Conservation (phyloP, 2,113 vertebrate genomes). For the Ascaphus truei region DNA sequence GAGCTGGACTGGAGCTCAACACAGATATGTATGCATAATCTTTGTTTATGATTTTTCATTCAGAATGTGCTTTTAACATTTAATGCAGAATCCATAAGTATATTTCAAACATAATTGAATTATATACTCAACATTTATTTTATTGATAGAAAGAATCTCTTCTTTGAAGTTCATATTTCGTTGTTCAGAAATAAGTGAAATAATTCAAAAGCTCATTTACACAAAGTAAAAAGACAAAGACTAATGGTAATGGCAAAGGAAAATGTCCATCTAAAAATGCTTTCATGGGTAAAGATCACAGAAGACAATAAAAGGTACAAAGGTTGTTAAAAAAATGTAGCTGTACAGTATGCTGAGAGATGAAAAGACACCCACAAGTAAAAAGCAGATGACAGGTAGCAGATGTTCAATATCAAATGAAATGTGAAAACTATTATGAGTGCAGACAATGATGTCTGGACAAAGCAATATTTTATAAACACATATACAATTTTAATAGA, state of each 20-base stretch:
- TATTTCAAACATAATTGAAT: too few relatives aligned
- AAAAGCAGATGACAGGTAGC: constrained; percentile 26
- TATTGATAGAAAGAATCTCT: too few relatives aligned
- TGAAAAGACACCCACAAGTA: constrained; percentile 21
- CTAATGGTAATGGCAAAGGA: constrained; percentile 19
- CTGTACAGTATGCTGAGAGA: constrained; percentile 7
- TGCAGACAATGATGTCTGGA: constrained; percentile 21
- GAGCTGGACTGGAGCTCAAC: neutral
- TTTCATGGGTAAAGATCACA: constrained; percentile 31
- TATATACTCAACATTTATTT: neutral
- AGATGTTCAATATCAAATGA: constrained; percentile 32
- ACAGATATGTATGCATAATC: neutral
- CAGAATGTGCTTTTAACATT: neutral
- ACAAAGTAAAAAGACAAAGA: neutral
- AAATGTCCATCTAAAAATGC: constrained; percentile 20
- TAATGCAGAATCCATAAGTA: neutral
- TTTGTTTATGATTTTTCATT: neutral
- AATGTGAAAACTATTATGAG: constrained; percentile 28
- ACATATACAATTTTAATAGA: neutral
- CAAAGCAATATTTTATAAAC: constrained; percentile 30
- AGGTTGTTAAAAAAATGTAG: constrained; percentile 28
- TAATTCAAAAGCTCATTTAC: neutral
- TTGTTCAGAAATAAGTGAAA: neutral
- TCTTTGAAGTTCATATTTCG: neutral
- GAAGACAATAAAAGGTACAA: constrained; percentile 25